Conservation (phyloP, 2,113 vertebrate genomes). For the Cyphomyrus plagiostoma region DNA sequence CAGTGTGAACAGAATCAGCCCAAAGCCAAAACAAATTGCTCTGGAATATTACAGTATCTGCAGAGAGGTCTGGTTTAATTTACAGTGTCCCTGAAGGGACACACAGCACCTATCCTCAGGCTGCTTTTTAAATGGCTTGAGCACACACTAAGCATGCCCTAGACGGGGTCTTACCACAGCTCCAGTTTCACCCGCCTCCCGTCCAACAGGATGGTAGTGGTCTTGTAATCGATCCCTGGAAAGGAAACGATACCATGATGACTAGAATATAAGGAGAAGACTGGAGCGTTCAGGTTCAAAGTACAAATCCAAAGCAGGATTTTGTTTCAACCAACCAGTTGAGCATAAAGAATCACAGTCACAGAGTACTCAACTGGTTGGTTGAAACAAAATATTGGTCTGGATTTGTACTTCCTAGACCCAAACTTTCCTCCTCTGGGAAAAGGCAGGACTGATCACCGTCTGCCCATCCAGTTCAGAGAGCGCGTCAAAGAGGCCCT, state of each 20-base stretch:
- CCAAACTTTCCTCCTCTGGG: too few species aligned
- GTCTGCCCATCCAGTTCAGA: background rate
- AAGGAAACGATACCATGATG: conserved; percentile 26
- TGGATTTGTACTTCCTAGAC: too few species aligned
- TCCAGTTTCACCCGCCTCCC: conserved; percentile 93
- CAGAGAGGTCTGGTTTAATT: background rate
- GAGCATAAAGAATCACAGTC: too few species aligned
- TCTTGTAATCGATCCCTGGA: conserved; percentile 95
- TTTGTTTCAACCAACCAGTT: too few species aligned
- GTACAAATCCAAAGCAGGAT: too few species aligned
- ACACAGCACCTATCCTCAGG: background rate
- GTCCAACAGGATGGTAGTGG: conserved; percentile 89
- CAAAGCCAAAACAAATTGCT: background rate
- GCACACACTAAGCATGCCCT: background rate
- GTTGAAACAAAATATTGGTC: too few species aligned
- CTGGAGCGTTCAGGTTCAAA: background rate
- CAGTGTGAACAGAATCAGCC: background rate
- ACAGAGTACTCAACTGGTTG: too few species aligned
- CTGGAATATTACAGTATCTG: background rate
- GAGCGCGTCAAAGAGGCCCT: background rate
- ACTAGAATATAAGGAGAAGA: background rate
- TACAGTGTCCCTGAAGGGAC: background rate
- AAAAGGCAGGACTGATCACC: background rate
- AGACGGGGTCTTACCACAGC: conserved; percentile 74
- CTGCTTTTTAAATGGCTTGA: background rate